Evolutionary conservation across 2,888 invertebrate species (phyloP), one percentile per base, ranked within the genome.

Genomic region (Eupithecia subfuscata): DNA sequence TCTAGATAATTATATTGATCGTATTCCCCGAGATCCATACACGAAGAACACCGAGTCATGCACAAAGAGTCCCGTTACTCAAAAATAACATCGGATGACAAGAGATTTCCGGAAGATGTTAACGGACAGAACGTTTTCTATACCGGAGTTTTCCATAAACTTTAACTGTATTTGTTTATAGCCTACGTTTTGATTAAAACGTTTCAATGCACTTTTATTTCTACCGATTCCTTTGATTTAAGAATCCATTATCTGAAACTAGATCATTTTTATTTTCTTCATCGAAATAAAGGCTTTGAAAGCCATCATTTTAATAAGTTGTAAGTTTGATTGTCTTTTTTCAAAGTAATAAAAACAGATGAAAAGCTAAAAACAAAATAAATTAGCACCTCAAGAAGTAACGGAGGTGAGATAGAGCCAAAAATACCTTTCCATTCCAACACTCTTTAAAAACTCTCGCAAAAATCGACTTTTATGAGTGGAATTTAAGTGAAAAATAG

Each of bases 401-500:
- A 63, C 30, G 75, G 34, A 76, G 70, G 73, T 69, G 69, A 73
- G 74, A 71, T 75, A 76, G 68, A 43, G 52, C 56, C 65, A 74
- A 75, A 75, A 74, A 78, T 71, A 22, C 65, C 68, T 64, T 69
- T 65, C 71, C 12, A 69, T 69, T 45, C 71, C 73, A 74, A 71
- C 67, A 56, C 40, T 45, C 67, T 71, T 8, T 69, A 43, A 72
- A 56, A 48, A 45, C 40, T 12, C 22, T n/a, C 52, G 67, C 34
- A 37, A 45, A 73, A 73, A 71, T 69, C 40, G 40, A 70, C 73
- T 45, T 60, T 78, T 22, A 0, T 0, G 12, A n/a, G 18, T 63
- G 45, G 73, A 40, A 43, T 76, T 73, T 75, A 65, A 69, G 78
- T 77, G 48, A 45, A 77, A 78, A 77, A 69, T 77, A 40, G 56